A percentile compares a stretch with the other conserved stretches of the same genome.
Evolutionary conservation across 2,888 invertebrate species (phyloP).

Genomic region (Tetragonula carbonaria): DNA sequence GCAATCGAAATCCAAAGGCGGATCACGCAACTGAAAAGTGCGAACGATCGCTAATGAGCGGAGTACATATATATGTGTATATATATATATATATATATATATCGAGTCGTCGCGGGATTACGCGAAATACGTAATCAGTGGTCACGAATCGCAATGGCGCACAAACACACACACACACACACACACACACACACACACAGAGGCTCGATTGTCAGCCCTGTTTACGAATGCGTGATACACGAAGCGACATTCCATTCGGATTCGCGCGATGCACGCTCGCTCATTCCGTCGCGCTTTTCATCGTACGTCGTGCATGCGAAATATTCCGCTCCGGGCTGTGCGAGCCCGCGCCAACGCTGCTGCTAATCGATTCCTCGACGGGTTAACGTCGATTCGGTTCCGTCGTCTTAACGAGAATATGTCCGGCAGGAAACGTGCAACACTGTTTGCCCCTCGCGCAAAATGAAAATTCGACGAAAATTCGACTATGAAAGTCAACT

Average conservation of each 20-base stretch:
- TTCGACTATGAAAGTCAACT: too few relatives aligned
- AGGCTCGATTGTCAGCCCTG: constrained; percentile 61
- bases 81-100: too few relatives aligned
- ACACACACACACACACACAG: not conserved
- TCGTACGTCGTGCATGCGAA: constrained; percentile 72
- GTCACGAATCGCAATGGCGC: constrained; percentile 35
- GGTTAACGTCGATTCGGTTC: constrained; percentile 34
- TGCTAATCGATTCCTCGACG: constrained; percentile 53
- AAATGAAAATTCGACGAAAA: too few relatives aligned
- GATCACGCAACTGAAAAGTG: constrained; percentile 42
- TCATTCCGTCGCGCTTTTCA: constrained; percentile 75
- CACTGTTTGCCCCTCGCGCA: too few relatives aligned
- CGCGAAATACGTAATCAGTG: constrained; percentile 73
- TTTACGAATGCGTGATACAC: constrained; percentile 78
- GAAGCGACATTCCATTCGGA: constrained; percentile 69
- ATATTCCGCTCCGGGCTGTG: constrained; percentile 28
- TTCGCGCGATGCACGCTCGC: constrained; percentile 59
- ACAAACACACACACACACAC: too few relatives aligned
- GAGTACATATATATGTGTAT: constrained; percentile 46
- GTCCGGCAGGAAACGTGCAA: not conserved
- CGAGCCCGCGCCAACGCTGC: constrained; percentile 47
- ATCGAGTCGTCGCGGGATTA: constrained; percentile 56
- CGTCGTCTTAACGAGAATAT: constrained; percentile 3
- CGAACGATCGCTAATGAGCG: constrained; percentile 59
- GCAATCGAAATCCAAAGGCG: constrained; percentile 32